Evolutionary conservation across 2,797 vertebrate genomes (phyloP).

Genomic region (Sebastiscus albofasciatus): DNA sequence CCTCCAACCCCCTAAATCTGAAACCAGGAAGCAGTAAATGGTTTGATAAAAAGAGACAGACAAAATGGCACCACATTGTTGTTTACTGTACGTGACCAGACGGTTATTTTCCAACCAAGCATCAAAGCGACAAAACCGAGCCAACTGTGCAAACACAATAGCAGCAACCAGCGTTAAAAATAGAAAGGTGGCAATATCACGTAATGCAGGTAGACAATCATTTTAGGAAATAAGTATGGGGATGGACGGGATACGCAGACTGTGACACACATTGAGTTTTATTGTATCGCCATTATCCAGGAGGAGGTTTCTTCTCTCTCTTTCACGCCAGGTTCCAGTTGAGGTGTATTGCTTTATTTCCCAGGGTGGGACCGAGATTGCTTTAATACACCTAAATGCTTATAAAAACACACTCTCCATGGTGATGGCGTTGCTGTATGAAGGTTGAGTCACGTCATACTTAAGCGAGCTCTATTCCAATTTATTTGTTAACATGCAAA

Average conservation of each 20-base stretch:
- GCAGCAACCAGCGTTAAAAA: constrained; percentile 45
- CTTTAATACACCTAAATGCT: constrained; percentile 44
- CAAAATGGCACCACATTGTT: constrained; percentile 75
- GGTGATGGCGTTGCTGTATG: constrained; percentile 20
- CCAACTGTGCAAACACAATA: constrained; percentile 68
- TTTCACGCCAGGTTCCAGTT: constrained; percentile 38
- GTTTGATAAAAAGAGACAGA: constrained; percentile 69
- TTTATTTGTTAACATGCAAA: neutral
- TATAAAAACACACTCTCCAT: constrained; percentile 41
- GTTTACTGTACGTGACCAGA: constrained; percentile 54
- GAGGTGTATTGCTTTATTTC: constrained; percentile 39
- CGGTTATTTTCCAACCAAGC: constrained; percentile 50
- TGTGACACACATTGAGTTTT: constrained; percentile 13
- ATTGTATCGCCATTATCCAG: constrained; percentile 1
- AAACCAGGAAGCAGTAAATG: constrained; percentile 70
- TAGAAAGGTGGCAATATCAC: constrained; percentile 57
- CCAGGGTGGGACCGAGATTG: constrained; percentile 26
- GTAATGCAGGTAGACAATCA: constrained; percentile 46
- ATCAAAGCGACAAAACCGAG: constrained; percentile 49
- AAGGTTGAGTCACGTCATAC: neutral
- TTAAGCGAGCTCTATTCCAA: neutral
- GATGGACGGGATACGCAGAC: neutral
- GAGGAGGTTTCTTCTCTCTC: constrained; percentile 12
- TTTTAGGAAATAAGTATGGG: constrained; percentile 22
- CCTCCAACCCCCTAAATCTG: constrained; percentile 2